phyloP scores from a whole-genome alignment of 2,113 vertebrate species.

The Paracanthobrama guichenoti region DNA sequence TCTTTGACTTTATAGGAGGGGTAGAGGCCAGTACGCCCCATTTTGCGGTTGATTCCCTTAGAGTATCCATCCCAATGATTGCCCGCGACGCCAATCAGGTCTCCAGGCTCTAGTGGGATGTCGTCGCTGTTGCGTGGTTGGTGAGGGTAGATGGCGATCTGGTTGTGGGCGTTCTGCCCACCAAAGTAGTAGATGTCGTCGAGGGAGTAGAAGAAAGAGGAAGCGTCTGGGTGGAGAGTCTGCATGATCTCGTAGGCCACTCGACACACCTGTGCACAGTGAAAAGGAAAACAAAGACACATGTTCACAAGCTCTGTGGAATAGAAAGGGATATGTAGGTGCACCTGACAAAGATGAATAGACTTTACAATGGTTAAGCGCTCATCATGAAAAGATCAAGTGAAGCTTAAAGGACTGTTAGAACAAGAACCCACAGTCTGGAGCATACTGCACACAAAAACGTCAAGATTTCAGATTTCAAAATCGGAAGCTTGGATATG shows the following conservation, averaged over 20 bases:
- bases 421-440: neutral
- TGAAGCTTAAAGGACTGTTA: conserved; percentile 26
- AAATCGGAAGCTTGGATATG: neutral
- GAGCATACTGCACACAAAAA: neutral
- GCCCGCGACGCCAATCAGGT: conserved; percentile 87
- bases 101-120: conserved; percentile 86
- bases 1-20: conserved; percentile 91
- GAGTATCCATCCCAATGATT: conserved; percentile 93
- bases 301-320: conserved; percentile 6
- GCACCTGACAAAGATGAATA: conserved; percentile 26
- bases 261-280: conserved; percentile 81
- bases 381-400: neutral
- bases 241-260: conserved; percentile 94
- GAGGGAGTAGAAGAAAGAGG: conserved; percentile 84
- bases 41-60: conserved; percentile 87
- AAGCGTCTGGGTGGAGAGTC: conserved; percentile 87
- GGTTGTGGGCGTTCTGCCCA: conserved; percentile 90
- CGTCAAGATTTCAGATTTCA: neutral
- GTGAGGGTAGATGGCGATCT: conserved; percentile 85
- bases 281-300: neutral
- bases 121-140: conserved; percentile 81
- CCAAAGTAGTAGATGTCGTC: conserved; percentile 94
- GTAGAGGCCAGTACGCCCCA: conserved; percentile 86
- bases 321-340: conserved; percentile 12
- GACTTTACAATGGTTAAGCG: conserved; percentile 21